These are phyloP conservation scores for Scomber colias DNA, from an alignment of 2,113 vertebrate genomes.

Conservation along the genomic window DNA sequence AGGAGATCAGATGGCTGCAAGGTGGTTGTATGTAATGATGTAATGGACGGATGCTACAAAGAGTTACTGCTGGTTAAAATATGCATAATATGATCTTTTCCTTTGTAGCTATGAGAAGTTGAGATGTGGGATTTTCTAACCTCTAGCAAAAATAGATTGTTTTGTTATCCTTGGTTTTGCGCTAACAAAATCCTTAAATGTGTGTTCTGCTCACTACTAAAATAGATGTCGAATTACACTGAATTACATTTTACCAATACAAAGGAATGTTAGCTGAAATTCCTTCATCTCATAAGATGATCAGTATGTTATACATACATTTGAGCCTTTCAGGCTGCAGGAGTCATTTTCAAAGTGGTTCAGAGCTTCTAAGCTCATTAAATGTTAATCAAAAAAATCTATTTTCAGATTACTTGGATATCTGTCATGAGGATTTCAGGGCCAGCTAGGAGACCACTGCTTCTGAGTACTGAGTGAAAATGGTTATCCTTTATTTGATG, in stretches of 20 bases:
- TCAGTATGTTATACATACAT: constrained; percentile 56
- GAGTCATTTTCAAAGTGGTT: constrained; percentile 82
- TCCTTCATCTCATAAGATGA: constrained; percentile 8
- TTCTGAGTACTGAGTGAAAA: constrained; percentile 43
- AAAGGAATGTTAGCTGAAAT: not conserved
- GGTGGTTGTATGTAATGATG: no score
- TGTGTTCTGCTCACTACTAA: not conserved
- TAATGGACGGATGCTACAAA: not conserved
- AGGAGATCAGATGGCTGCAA: not conserved
- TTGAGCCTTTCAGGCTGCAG: constrained; percentile 56
- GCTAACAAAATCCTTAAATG: not conserved
- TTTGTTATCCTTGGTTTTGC: not conserved
- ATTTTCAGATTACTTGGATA: constrained; percentile 85
- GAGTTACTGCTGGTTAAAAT: not conserved
- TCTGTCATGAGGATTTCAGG: constrained; percentile 84
- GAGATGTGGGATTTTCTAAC: not conserved
- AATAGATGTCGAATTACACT: not conserved
- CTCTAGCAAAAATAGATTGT: not conserved
- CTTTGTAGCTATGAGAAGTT: not conserved
- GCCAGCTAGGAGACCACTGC: constrained; percentile 73
- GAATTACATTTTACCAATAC: not conserved
- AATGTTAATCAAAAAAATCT: constrained; percentile 88
- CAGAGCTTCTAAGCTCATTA: constrained; percentile 86
- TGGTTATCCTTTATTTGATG: constrained; percentile 30
- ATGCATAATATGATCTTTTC: not conserved